Conservation (phyloP, 2,113 vertebrate species). For the Calidris pygmaea region DNA sequence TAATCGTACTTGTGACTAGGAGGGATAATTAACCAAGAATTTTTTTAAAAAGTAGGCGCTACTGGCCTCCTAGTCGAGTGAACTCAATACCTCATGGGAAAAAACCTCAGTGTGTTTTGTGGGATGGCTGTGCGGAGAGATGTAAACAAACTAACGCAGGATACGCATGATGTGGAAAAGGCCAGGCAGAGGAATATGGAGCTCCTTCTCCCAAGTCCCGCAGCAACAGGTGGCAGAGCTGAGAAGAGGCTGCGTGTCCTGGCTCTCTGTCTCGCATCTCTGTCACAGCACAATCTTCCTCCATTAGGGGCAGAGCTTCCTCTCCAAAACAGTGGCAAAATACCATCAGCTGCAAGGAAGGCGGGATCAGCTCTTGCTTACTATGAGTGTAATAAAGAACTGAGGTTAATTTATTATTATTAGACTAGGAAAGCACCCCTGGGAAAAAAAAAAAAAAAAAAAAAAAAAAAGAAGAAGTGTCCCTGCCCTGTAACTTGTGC, state of each 20-base stretch:
- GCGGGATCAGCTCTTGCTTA: background rate
- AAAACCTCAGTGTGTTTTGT: background rate
- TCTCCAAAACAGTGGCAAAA: background rate
- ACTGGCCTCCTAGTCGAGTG: background rate
- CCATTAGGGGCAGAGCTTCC: background rate
- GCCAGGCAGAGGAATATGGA: background rate
- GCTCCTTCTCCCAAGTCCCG: background rate
- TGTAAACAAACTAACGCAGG: background rate
- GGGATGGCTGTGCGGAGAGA: background rate
- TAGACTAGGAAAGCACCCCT: background rate
- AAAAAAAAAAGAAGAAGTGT: background rate
- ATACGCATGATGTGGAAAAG: background rate
- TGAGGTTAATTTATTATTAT: background rate
- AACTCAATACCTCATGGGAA: background rate
- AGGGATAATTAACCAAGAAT: background rate
- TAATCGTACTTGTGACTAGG: background rate
- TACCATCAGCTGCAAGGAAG: background rate
- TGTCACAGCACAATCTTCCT: background rate
- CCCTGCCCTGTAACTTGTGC: background rate
- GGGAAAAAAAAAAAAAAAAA: background rate
- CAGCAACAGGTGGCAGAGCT: constrained; percentile 11
- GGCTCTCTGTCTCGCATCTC: background rate
- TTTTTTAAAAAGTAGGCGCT: background rate
- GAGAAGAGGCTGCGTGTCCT: background rate
- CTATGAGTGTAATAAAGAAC: background rate